Conservation (phyloP, 2,888 invertebrate genomes). For the Heliconius hortense region DNA sequence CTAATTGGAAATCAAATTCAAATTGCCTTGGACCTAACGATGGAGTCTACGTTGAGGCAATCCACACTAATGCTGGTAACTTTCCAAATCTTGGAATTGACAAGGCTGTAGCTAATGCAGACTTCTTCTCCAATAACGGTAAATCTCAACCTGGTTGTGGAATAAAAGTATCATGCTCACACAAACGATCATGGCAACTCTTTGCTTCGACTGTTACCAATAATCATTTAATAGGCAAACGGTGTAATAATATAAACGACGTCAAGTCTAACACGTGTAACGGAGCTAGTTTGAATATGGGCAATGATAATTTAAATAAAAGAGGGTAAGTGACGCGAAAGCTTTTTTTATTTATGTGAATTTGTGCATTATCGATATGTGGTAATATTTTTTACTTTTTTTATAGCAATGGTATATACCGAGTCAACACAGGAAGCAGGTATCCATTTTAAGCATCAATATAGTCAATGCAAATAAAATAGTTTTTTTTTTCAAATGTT, state of each 20-base stretch:
- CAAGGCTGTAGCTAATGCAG: neutral
- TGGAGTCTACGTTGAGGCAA: slow-evolving; percentile 66
- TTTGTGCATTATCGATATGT: neutral
- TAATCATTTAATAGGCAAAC: neutral
- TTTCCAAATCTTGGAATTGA: slow-evolving; percentile 48
- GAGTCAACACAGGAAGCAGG: neutral
- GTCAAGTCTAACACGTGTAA: slow-evolving; percentile 13
- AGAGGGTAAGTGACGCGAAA: neutral
- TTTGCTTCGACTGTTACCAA: neutral
- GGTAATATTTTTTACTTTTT: neutral
- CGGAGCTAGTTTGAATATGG: neutral
- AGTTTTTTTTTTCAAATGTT: no score
- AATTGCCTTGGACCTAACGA: slow-evolving; percentile 55
- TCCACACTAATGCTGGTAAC: slow-evolving; percentile 62
- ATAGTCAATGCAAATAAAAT: no score
- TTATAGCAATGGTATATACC: neutral
- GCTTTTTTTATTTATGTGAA: neutral
- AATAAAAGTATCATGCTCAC: neutral
- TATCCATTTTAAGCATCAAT: neutral
- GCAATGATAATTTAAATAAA: neutral
- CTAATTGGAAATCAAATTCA: slow-evolving; percentile 55
- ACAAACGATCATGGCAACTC: slow-evolving; percentile 1
- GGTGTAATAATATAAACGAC: slow-evolving; percentile 4
- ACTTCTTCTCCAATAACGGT: neutral
- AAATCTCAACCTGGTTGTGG: neutral